Conservation (phyloP, 2,797 vertebrate genomes). For the Pseudochaenichthys georgianus region DNA sequence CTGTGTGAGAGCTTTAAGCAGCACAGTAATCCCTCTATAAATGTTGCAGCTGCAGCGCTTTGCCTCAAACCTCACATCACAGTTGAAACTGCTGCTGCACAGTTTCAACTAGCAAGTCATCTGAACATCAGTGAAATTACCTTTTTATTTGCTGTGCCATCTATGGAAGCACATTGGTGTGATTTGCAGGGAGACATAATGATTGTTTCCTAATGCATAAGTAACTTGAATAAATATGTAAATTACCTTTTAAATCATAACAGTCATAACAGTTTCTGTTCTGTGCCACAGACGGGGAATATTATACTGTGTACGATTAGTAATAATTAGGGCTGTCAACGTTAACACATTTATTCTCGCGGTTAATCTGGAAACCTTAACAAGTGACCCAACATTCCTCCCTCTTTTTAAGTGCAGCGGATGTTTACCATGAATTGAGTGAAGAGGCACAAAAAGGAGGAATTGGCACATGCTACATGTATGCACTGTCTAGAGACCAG, state of each 20-base stretch:
- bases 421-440: too few species aligned
- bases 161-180: neutral
- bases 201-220: neutral
- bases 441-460: too few species aligned
- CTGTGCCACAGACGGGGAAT: neutral
- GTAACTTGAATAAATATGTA: neutral
- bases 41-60: conserved; percentile 24
- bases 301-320: neutral
- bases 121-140: neutral
- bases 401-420: too few species aligned
- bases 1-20: conserved; percentile 25
- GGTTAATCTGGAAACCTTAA: too few species aligned
- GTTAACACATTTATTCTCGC: too few species aligned
- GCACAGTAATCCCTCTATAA: conserved; percentile 28
- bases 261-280: neutral
- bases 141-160: neutral
- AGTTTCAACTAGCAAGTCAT: neutral
- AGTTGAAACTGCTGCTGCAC: conserved; percentile 1
- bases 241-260: too few species aligned
- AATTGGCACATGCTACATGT: too few species aligned
- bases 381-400: too few species aligned
- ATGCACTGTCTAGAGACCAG: too few species aligned
- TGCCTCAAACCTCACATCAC: conserved; percentile 15
- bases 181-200: neutral
- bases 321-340: too few species aligned